Conservation (phyloP, 2,888 invertebrate genomes). For the Eudemis profundana region DNA sequence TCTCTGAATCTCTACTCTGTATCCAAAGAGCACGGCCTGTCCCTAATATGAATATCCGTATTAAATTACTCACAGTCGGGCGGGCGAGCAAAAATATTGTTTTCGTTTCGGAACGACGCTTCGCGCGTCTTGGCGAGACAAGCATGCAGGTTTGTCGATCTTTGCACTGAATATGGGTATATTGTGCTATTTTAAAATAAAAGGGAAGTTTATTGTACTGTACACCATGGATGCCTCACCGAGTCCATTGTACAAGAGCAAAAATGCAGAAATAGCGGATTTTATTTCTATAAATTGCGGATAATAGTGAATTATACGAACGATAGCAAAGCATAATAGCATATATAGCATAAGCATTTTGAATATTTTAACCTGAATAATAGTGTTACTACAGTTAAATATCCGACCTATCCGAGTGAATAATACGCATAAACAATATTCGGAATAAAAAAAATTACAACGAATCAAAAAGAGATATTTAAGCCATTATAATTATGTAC, state of each 20-base stretch:
- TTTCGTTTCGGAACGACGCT: slow-evolving; percentile 57
- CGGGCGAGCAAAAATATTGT: slow-evolving; percentile 82
- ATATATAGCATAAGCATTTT: too few relatives aligned
- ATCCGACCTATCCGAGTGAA: too few relatives aligned
- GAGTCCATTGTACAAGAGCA: not conserved
- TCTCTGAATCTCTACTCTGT: slow-evolving; percentile 52
- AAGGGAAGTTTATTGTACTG: not conserved
- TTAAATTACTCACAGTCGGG: slow-evolving; percentile 83
- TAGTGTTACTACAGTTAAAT: too few relatives aligned
- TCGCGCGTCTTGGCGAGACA: slow-evolving; percentile 54
- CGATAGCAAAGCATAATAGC: too few relatives aligned
- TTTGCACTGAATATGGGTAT: slow-evolving; percentile 17
- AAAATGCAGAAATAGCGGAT: too few relatives aligned
- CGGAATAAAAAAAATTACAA: too few relatives aligned
- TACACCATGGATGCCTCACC: not conserved
- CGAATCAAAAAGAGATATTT: too few relatives aligned
- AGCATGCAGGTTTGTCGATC: slow-evolving; percentile 12
- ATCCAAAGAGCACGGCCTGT: slow-evolving; percentile 63
- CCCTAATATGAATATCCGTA: slow-evolving; percentile 84
- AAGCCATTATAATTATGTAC: too few relatives aligned
- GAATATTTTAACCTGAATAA: too few relatives aligned
- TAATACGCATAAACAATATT: too few relatives aligned
- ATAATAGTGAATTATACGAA: too few relatives aligned
- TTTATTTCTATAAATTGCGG: too few relatives aligned
- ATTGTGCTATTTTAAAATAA: slow-evolving; percentile 20